Base-by-base conservation (phyloP, 2,113 vertebrate species). In the Parotia lawesii region DNA sequence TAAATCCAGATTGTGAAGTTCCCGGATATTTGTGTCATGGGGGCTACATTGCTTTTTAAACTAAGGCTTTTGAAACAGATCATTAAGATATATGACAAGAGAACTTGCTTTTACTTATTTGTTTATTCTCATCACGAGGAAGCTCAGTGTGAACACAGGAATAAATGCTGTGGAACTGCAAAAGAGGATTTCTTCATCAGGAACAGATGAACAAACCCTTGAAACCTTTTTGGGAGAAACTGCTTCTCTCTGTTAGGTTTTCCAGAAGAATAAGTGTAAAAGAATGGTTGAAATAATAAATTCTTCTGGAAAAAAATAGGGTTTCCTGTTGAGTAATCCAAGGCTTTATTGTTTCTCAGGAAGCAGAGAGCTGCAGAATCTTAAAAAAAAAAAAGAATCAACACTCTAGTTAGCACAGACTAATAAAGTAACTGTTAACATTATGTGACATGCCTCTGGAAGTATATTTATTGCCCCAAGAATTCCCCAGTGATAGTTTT, bases 261-360 rank as follows among this genome's bases (percentile, higher is more conserved):
- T 89, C 31, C n/a, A 67, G 77, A 76, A 79, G 24, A 89, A 20
- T 64, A 82, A 87, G 54, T 70, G 17, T 47, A 78, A 87, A 85
- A 78, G 11, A 94, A 79, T 65, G 13, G 25, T 35, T 82, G 84
- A 75, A 90, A 78, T 82, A 89, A 81, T 75, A 37, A 85, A 75
- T 75, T 81, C 7, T 87, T 88, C 65, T 62, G 42, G 42, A 87
- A 91, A 70, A 70, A 94, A 82, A 47, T 19, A 79, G 6, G 1
- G 19, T 87, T 94, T 94, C 87, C 78, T 90, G 35, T 87, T 91
- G 77, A 70, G 42, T 54, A 85, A 89, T 76, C 67, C 61, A 79
- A 83, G 47, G 6, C 15, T 67, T 92, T 42, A 28, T 89, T 82
- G 23, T 92, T 92, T 91, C 45, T 93, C 58, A 76, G 73, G 58